Evolutionary conservation across 2,888 invertebrate species (phyloP), one percentile per base, ranked within the genome.

Genomic region (Hypolimnas misippus): DNA sequence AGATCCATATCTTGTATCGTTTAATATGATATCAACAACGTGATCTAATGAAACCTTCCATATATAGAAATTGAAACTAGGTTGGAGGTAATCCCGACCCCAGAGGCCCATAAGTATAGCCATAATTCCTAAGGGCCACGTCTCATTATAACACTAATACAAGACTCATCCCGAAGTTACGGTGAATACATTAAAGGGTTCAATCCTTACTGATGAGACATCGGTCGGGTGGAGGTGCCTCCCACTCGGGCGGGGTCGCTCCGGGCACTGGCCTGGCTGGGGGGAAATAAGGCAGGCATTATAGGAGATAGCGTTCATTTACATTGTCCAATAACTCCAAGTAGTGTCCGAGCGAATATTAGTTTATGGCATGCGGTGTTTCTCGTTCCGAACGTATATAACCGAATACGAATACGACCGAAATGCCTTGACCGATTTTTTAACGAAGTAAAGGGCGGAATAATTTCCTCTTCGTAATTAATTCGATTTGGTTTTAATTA

Each of bases 311-410:
- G 88, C 88, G 91, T 92, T 92, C 92, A 92, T 92, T 92, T 92
- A 92, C 92, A 92, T 92, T 92, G 92, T 92, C 89, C 92, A 91
- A 92, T 92, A 92, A 91, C 91, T 92, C 87, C 88, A 89, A 92
- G 91, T 91, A 89, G 89, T 91, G 92, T 88, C 90, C 91, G 84
- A 86, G 82, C 86, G 87, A 88, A 88, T 91, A 91, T 92, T 89
- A 90, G 90, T 91, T 90, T 91, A 90, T 85, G 84, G 83, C 79
- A 82, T 83, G 83, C 83, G 80, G 78, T 78, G 75, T 75, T 76
- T 67, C 73, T 69, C 70, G 58, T 75, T 74, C 73, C 75, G 75
- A 63, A 66, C 65, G 62, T 66, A 70, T 61, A 68, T 62, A 65
- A 60, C 57, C 65, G 58, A 71, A 67, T 58, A n/a, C 70, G 60